Percentiles rank a stretch among this genome's conserved stretches.
Conservation (phyloP, 2,113 vertebrate genomes). For the Mobula hypostoma region DNA sequence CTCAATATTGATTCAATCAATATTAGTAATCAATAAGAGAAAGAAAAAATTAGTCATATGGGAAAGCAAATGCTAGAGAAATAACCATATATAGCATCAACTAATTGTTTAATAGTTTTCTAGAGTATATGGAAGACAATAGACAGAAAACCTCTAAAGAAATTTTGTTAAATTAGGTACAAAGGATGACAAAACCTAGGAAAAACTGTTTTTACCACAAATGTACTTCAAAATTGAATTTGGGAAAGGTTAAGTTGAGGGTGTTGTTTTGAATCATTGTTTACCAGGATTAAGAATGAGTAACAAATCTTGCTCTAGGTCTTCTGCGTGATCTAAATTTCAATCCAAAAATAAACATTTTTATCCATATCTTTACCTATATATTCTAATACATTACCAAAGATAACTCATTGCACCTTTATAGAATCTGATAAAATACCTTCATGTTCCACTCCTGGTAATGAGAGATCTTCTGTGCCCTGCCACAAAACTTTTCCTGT, state of each 20-base stretch:
- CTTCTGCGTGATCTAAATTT: neutral
- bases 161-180: neutral
- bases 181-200: neutral
- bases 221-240: neutral
- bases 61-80: neutral
- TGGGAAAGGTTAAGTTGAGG: neutral
- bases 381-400: neutral
- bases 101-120: neutral
- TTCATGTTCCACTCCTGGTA: slow-evolving; percentile 96
- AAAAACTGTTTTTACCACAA: neutral
- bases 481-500: slow-evolving; percentile 97
- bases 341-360: neutral
- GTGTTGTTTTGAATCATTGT: neutral
- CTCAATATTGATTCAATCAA: neutral
- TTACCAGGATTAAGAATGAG: neutral
- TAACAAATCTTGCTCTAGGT: neutral
- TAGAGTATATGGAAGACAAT: neutral
- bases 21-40: neutral
- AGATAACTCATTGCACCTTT: neutral
- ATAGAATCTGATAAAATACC: slow-evolving; percentile 56
- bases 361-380: neutral
- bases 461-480: slow-evolving; percentile 91
- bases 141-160: neutral
- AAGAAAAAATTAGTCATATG: neutral
- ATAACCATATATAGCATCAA: neutral